Evolutionary conservation across 1,140 invertebrate genomes (phyloP), one percentile per base, ranked within the genome.

Genomic region (Stegodyphus dumicola): DNA sequence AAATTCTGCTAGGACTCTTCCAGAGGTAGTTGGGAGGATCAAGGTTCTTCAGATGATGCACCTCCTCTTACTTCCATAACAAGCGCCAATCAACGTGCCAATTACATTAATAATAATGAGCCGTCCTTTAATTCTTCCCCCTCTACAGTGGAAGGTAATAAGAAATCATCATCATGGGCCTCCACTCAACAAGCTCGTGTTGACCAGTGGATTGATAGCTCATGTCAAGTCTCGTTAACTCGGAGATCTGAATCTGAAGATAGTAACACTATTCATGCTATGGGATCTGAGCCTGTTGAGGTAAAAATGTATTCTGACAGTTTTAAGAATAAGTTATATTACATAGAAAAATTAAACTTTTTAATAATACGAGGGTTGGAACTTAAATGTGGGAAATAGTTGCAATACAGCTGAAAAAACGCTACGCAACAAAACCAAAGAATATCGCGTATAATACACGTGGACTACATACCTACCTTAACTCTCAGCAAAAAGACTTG

Each of bases 1-100:
- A 17, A 17, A 15, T 0, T 78, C 60, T 73, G 13, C n/a, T 10
- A 91, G 90, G 91, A 91, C 85, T 91, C 90, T 7, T 91, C 90
- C 3, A 85, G 90, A 48, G 91, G 91, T 7, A 91, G 91, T 77
- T 90, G 89, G 74, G 91, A 91, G 80, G 91, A 91, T 48, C 81
- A 85, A 70, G 87, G 89, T 51, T 88, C 88, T 49, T 85, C 81
- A n/a, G 81, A 85, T n/a, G 81, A 85, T 51, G 81, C 81, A 49
- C 81, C 81, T 18, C 73, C 81, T 9, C 73, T 76, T 49, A 85
- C 65, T 52, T 76, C 71, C 11, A n/a, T 85, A 48, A 76, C 81
- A 53, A 85, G 81, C 73, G 81, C 73, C 81, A 85, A 85, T 51
- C 81, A 85, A 85, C 81, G 81, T 76, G 81, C 81, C 81, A 85